Percentiles rank a stretch among this genome's conserved stretches.
These are phyloP conservation scores for Ophioninae sp. DNA, from an alignment of 2,888 invertebrate species.

Conservation along the genomic window DNA sequence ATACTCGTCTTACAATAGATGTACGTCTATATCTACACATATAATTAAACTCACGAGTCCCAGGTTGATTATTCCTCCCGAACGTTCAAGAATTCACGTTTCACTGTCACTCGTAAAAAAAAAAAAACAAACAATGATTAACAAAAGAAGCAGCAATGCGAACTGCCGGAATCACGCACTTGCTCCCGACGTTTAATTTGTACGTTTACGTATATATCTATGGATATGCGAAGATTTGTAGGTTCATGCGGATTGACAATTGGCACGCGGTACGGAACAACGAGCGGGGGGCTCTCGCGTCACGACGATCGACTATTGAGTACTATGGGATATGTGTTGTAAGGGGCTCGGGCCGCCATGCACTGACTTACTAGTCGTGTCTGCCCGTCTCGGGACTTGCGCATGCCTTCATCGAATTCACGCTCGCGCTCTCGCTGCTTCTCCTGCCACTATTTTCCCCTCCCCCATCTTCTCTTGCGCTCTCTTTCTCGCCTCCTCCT, in stretches of 20 bases:
- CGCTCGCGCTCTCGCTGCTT: constrained; percentile 34
- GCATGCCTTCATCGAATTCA: constrained; percentile 72
- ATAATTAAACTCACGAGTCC: constrained; percentile 42
- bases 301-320: constrained; percentile 59
- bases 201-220: background rate
- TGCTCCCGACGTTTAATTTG: constrained; percentile 26
- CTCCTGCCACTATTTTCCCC: constrained; percentile 25
- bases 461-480: background rate
- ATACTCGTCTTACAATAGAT: background rate
- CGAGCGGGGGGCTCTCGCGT: constrained; percentile 49
- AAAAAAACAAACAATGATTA: constrained; percentile 1
- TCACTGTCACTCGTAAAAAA: constrained; percentile 55
- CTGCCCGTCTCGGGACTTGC: constrained; percentile 69
- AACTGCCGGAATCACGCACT: constrained; percentile 44
- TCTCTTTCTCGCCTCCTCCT: constrained; percentile 34
- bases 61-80: constrained; percentile 47
- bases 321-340: constrained; percentile 68
- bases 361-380: constrained; percentile 73
- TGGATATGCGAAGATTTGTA: constrained; percentile 15
- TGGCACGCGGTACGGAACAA: constrained; percentile 25
- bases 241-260: constrained; percentile 40
- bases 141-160: background rate
- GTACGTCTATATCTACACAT: background rate
- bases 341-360: constrained; percentile 77
- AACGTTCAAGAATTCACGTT: constrained; percentile 43